Evolutionary conservation across 2,888 invertebrate genomes (phyloP), one percentile per base, ranked within the genome.

Genomic region (Artemia sinica): DNA sequence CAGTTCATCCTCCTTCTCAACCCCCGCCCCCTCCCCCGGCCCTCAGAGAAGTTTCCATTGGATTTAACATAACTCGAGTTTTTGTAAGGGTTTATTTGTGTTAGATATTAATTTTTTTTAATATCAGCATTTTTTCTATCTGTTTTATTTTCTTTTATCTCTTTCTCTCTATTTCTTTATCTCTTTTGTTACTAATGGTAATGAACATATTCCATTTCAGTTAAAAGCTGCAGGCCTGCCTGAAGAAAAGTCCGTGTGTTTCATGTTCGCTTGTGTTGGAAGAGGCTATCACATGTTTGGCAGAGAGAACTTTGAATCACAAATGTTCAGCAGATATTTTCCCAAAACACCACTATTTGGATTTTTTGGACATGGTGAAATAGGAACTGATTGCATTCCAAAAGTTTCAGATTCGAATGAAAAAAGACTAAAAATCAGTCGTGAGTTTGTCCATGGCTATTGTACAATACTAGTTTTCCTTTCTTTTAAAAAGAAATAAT

Each of bases 301-400:
- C 8, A 71, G 74, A 12, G 67, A 71, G 8, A 77, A 78, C 73
- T 77, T 80, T 1, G 80, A 80, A 72, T 75, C 78, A 8, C 71
- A 72, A 7, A 72, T 76, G 3, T 80, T 80, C 73, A 73, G 74
- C 18, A 76, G 76, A 71, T 70, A 76, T 68, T 80, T 79, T 72
- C 80, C 80, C 2, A 74, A 74, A 8, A 77, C 78, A 5, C 80
- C 80, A 0, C 71, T 80, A n/a, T 71, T 80, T 69, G 80, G 80
- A 3, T 76, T 79, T 70, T 80, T 79, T 73, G 79, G 80, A 13
- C 77, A 78, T 72, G 80, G 80, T 10, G 80, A 80, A 73, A 76
- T 79, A n/a, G 80, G 80, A 9, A 74, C 75, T 68, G 73, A 76
- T 51, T 73, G 72, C 70, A 67, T 73, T 13, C 74, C 74, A 48